A percentile compares a stretch with the other conserved stretches of the same genome.
phyloP scores from a whole-genome alignment of 1,140 invertebrate species.

The Drosophila elegans region DNA sequence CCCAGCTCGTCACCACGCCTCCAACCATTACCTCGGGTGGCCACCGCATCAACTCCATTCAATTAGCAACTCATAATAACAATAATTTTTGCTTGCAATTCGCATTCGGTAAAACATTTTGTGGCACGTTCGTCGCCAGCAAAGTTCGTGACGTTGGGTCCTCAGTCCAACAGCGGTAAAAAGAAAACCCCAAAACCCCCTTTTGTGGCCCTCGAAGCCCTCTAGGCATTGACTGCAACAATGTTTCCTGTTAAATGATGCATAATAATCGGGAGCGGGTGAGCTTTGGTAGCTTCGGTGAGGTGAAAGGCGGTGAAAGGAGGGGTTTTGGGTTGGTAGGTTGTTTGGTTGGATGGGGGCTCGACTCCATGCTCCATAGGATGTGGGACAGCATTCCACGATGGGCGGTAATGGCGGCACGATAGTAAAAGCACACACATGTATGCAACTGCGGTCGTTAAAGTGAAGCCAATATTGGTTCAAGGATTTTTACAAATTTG shows the following conservation, averaged over 20 bases:
- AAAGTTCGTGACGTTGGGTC: slow-evolving; percentile 70
- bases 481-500: background rate
- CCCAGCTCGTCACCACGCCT: slow-evolving; percentile 6
- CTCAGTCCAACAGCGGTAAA: slow-evolving; percentile 19
- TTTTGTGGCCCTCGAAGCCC: slow-evolving; percentile 26
- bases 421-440: slow-evolving; percentile 44
- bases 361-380: slow-evolving; percentile 22
- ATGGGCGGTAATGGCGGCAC: slow-evolving; percentile 29
- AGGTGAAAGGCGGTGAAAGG: slow-evolving; percentile 44
- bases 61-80: slow-evolving; percentile 83
- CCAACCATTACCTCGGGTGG: background rate
- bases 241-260: slow-evolving; percentile 82
- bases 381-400: slow-evolving; percentile 67
- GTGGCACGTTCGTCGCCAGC: slow-evolving; percentile 71
- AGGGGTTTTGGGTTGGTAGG: background rate
- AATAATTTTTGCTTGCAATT: slow-evolving; percentile 78
- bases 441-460: slow-evolving; percentile 7
- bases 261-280: slow-evolving; percentile 73
- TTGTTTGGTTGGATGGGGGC: background rate
- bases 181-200: slow-evolving; percentile 9
- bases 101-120: slow-evolving; percentile 80
- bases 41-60: slow-evolving; percentile 69
- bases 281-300: slow-evolving; percentile 60
- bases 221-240: slow-evolving; percentile 78
- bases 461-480: background rate